Percentiles rank a stretch among this genome's conserved stretches.
Evolutionary conservation across 2,113 vertebrate genomes (phyloP).

Genomic region (Forbesichthys papilliferus): DNA sequence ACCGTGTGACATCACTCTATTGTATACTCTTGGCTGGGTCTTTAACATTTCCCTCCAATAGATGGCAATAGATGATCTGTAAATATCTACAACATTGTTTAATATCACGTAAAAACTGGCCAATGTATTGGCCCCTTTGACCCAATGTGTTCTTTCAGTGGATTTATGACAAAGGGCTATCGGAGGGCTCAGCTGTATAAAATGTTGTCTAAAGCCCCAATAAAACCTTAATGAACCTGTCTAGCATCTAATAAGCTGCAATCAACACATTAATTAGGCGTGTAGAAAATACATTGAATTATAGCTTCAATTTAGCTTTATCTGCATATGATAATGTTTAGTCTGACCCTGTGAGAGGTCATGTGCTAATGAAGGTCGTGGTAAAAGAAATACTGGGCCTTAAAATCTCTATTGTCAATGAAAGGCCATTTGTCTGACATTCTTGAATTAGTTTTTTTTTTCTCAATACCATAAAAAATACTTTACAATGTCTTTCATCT

Average conservation of each 20-base stretch:
- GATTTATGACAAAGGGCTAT: no score
- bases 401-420: conserved; percentile 10
- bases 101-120: no score
- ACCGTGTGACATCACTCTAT: no score
- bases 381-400: conserved; percentile 11
- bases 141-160: no score
- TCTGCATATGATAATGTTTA: conserved; percentile 22
- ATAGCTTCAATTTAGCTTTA: conserved; percentile 31
- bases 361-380: not conserved
- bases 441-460: conserved; percentile 4
- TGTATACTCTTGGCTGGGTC: no score
- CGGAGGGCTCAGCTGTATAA: not conserved
- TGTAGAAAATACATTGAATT: conserved; percentile 25
- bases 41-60: no score
- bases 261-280: conserved; percentile 49
- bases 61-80: no score
- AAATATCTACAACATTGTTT: no score
- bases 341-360: conserved; percentile 16
- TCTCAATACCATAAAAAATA: not conserved
- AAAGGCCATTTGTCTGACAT: conserved; percentile 3
- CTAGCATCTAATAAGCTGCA: conserved; percentile 33
- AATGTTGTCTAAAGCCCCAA: conserved; percentile 7
- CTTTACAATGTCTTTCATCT: not conserved
- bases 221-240: conserved; percentile 28
- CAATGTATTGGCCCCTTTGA: no score